These are phyloP conservation scores for Apostichopus parvimensis DNA, from an alignment of 35 echinoderm and acorn worm species.

Conservation along the genomic window DNA sequence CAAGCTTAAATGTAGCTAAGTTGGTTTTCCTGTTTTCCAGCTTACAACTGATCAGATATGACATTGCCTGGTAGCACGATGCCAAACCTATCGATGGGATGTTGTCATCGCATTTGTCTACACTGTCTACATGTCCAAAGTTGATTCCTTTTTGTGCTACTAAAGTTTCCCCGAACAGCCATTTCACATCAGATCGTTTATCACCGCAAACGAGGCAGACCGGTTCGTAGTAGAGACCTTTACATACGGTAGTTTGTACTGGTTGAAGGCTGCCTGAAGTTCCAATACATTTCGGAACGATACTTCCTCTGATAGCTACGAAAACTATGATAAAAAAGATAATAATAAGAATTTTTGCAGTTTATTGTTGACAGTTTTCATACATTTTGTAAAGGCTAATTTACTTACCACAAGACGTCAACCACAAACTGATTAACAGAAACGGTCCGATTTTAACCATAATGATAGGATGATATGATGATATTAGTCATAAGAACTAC, in stretches of 20 bases:
- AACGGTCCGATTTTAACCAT: too few species aligned
- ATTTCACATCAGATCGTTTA: not conserved
- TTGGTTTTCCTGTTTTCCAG: not conserved
- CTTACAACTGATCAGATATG: not conserved
- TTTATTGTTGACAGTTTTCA: too few species aligned
- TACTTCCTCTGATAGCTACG: too few species aligned
- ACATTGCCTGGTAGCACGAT: not conserved
- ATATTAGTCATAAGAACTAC: too few species aligned
- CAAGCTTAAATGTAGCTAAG: not conserved
- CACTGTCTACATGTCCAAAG: not conserved
- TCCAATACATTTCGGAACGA: too few species aligned
- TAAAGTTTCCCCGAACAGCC: not conserved
- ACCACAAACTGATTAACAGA: too few species aligned
- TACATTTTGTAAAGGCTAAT: too few species aligned
- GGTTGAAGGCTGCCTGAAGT: not conserved
- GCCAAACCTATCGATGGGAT: not conserved
- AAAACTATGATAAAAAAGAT: too few species aligned
- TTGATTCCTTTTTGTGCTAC: not conserved
- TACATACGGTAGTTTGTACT: not conserved
- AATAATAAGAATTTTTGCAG: too few species aligned
- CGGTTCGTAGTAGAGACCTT: not conserved
- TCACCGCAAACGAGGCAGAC: not conserved
- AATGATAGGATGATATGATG: too few species aligned
- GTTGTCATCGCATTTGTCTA: not conserved
- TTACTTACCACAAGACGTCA: too few species aligned